A percentile compares a stretch with the other conserved stretches of the same genome.
Conservation (phyloP, 2,113 vertebrate genomes). For the Zootoca vivipara region DNA sequence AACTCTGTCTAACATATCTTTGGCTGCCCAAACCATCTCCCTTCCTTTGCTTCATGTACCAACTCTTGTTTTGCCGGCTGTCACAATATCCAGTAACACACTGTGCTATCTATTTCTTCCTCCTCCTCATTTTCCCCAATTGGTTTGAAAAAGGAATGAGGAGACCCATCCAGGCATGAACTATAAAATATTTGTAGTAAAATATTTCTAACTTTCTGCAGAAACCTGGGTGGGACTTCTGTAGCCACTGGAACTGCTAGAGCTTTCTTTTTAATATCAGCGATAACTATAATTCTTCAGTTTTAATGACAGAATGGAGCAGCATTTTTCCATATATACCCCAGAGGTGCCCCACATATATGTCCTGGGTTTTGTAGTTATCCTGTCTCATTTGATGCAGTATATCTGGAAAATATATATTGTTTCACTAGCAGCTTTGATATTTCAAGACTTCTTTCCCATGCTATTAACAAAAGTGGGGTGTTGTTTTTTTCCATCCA, state of each 20-base stretch:
- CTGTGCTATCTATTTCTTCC: not conserved
- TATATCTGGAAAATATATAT: not conserved
- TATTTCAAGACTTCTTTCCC: conserved; percentile 2
- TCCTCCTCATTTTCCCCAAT: not conserved
- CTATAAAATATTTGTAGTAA: not conserved
- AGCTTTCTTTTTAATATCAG: not conserved
- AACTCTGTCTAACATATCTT: not conserved
- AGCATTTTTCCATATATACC: not conserved
- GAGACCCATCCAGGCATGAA: not conserved
- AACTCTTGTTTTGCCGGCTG: not conserved
- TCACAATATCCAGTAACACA: not conserved
- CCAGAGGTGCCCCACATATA: not conserved
- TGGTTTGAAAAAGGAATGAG: not conserved
- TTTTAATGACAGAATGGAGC: not conserved
- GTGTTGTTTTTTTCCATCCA: not conserved
- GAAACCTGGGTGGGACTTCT: not conserved
- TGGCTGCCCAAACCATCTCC: not conserved
- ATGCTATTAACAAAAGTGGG: not conserved
- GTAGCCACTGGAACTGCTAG: not conserved
- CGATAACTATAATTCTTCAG: not conserved
- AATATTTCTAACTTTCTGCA: not conserved
- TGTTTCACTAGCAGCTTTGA: not conserved
- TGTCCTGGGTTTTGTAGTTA: not conserved
- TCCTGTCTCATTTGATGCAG: not conserved
- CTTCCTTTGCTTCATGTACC: not conserved